phyloP scores from a whole-genome alignment of 2,113 vertebrate genomes.

The Actenoides lindsayi region DNA sequence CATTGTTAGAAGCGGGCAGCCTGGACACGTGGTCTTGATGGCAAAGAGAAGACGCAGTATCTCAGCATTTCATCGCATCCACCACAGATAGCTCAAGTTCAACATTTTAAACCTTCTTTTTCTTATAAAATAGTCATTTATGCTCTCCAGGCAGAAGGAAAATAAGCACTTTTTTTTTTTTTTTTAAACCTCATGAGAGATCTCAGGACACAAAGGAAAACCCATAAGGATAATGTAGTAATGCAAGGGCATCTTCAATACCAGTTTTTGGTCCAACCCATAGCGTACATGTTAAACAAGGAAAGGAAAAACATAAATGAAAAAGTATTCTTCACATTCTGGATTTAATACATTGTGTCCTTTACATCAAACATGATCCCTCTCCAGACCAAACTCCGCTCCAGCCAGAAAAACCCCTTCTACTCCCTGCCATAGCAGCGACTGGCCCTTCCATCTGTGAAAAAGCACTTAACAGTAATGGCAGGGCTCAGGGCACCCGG shows the following conservation, averaged over 20 bases:
- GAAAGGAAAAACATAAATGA: background rate
- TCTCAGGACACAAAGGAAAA: background rate
- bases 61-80: constrained; percentile 10
- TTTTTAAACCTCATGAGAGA: background rate
- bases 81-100: background rate
- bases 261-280: background rate
- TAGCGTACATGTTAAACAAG: background rate
- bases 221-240: background rate
- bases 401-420: background rate
- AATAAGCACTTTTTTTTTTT: background rate
- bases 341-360: background rate
- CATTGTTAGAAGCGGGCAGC: constrained; percentile 47
- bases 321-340: background rate
- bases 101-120: background rate
- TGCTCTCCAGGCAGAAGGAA: background rate
- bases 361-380: background rate
- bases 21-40: background rate
- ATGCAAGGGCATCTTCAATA: background rate
- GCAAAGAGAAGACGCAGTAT: background rate
- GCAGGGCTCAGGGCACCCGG: background rate
- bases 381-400: background rate
- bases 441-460: background rate
- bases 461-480: background rate
- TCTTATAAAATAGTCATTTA: background rate
- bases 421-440: background rate